phyloP scores from a whole-genome alignment of 1,140 invertebrate genomes.

The Drosophila equinoxialis region DNA sequence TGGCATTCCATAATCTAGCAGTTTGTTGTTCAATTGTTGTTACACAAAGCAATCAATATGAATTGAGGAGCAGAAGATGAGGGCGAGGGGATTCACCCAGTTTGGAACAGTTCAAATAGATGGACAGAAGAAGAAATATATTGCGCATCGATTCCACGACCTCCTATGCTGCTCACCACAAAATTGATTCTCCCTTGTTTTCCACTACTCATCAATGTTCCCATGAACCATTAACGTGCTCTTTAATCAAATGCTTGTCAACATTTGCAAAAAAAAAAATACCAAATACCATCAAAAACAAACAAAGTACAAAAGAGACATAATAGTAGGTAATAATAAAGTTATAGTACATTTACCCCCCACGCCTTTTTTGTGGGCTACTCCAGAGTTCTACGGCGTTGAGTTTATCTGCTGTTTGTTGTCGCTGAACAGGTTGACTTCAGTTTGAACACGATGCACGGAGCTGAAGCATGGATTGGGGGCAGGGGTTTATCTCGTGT shows the following conservation, averaged over 20 bases:
- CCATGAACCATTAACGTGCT: conserved; percentile 21
- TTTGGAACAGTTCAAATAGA: not conserved
- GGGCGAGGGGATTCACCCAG: not conserved
- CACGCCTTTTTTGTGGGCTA: not conserved
- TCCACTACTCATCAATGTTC: conserved; percentile 6
- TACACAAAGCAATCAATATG: conserved; percentile 1
- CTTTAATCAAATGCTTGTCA: conserved; percentile 73
- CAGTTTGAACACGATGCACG: not conserved
- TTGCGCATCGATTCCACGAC: conserved; percentile 4
- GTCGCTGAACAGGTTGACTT: conserved; percentile 35
- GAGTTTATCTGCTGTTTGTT: conserved; percentile 62
- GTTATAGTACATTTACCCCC: conserved; percentile 4
- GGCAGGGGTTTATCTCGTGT: no score
- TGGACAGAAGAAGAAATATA: conserved; percentile 7
- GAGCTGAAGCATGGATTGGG: no score
- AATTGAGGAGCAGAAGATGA: not conserved
- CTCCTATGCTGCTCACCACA: conserved; percentile 29
- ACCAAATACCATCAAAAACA: not conserved
- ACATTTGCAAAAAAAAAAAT: conserved; percentile 54
- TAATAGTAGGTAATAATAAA: conserved; percentile 11
- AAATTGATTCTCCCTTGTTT: conserved; percentile 8
- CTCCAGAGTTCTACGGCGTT: conserved; percentile 38
- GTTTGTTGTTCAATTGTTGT: not conserved
- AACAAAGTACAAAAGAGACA: not conserved
- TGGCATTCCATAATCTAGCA: not conserved